A percentile compares a stretch with the other conserved stretches of the same genome.
Evolutionary conservation across 2,888 invertebrate species (phyloP).

Genomic region (Allolobophora icterica): DNA sequence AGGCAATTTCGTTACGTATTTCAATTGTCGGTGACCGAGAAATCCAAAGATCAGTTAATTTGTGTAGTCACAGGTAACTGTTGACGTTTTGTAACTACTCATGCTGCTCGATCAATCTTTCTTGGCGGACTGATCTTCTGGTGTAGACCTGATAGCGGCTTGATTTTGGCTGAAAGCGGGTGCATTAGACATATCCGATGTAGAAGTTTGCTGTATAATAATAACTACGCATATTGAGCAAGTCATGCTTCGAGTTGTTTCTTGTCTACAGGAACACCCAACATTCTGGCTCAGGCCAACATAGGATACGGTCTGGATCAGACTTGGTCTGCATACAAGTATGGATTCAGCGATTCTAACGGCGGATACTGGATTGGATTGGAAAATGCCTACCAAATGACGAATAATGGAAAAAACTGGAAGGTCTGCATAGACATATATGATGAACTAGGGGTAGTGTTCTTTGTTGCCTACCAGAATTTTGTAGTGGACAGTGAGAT

Average conservation of each 20-base stretch:
- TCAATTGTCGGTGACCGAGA: no score
- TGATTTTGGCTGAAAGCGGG: no score
- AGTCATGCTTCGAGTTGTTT: neutral
- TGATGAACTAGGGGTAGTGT: neutral
- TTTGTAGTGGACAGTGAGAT: neutral
- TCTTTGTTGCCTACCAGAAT: neutral
- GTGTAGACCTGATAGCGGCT: no score
- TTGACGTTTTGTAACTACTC: no score
- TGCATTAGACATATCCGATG: no score
- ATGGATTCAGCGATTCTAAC: constrained; percentile 13
- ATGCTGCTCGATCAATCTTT: no score
- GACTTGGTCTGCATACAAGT: neutral
- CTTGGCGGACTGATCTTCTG: no score
- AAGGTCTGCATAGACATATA: neutral
- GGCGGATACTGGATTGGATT: neutral
- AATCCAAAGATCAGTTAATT: no score
- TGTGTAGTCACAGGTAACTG: no score
- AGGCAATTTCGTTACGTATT: no score
- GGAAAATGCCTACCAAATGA: neutral
- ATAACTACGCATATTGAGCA: no score
- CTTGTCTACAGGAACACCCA: neutral
- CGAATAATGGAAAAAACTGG: neutral
- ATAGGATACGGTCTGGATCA: neutral
- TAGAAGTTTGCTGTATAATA: no score
- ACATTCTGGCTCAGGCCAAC: neutral